phyloP scores from a whole-genome alignment of 1,140 invertebrate genomes.

The Solenopsis fugax region DNA sequence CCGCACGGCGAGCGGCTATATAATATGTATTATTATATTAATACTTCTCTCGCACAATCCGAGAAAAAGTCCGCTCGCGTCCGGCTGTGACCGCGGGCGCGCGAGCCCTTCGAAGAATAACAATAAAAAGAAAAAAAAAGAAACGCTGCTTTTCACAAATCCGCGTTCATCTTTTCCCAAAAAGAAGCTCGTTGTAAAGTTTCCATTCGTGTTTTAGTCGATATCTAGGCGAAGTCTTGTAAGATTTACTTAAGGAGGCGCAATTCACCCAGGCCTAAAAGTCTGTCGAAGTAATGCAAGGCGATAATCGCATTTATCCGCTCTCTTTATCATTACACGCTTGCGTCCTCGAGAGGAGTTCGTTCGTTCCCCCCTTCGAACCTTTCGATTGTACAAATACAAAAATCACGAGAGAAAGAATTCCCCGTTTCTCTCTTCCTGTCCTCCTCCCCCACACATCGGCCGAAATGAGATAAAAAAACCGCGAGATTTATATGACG shows the following conservation, averaged over 20 bases:
- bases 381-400: slow-evolving; percentile 28
- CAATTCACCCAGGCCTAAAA: slow-evolving; percentile 69
- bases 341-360: background rate
- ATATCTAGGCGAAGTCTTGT: slow-evolving; percentile 55
- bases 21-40: slow-evolving; percentile 17
- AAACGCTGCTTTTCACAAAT: slow-evolving; percentile 62
- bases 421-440: background rate
- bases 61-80: background rate
- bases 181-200: slow-evolving; percentile 63
- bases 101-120: background rate
- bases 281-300: slow-evolving; percentile 62
- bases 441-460: background rate
- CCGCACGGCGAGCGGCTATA: background rate
- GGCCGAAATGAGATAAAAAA: slow-evolving; percentile 20
- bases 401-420: slow-evolving; percentile 10
- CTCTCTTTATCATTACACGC: slow-evolving; percentile 23
- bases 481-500: background rate
- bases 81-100: background rate
- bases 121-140: background rate
- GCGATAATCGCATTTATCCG: slow-evolving; percentile 58
- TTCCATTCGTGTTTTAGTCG: slow-evolving; percentile 69
- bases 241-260: slow-evolving; percentile 65
- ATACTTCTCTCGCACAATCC: background rate
- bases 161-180: slow-evolving; percentile 63
- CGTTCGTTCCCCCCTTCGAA: background rate